Evolutionary conservation across 2,888 invertebrate species (phyloP), one percentile per base, ranked within the genome.

Genomic region (Sesia apiformis): DNA sequence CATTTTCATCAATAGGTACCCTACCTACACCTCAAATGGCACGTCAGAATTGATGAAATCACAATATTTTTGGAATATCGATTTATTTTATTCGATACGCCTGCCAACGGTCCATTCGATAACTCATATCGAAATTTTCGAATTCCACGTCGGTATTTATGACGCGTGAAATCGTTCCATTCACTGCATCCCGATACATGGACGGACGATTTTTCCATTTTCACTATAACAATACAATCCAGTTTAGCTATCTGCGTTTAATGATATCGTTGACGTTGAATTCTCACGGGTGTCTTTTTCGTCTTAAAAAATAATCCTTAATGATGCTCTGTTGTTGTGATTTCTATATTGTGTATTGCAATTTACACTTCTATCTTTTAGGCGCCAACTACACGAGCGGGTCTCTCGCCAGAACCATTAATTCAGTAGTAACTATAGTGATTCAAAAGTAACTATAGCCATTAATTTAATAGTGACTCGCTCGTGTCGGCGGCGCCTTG

Each of bases 71-170:
- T 79, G 74, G 78, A 77, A 84, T 74, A 72, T 85, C 87, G 84
- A 89, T 88, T 85, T 81, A 85, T 88, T 80, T 84, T 73, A 87
- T 89, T 88, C 85, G 84, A 76, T 75, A 78, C 81, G 85, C 78
- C 73, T 76, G 81, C 83, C 84, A 77, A 62, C 75, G 65, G 64
- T 63, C 71, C 73, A 72, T 78, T 74, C 74, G 74, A 76, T 78
- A 72, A 76, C 76, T 78, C 71, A 69, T 64, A 71, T 76, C 70
- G 71, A 71, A 75, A 74, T 76, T 76, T 77, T 77, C 67, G 73
- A 74, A 81, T 74, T 69, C 72, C 69, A 71, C 73, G 69, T 69
- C 67, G 72, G 74, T 84, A 76, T 82, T 88, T 88, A 89, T 89
- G 87, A 78, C 75, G 79, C 89, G 84, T 89, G 84, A 88, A 88